phyloP scores from a whole-genome alignment of 1,140 invertebrate species.

The Dendroctonus valens region DNA sequence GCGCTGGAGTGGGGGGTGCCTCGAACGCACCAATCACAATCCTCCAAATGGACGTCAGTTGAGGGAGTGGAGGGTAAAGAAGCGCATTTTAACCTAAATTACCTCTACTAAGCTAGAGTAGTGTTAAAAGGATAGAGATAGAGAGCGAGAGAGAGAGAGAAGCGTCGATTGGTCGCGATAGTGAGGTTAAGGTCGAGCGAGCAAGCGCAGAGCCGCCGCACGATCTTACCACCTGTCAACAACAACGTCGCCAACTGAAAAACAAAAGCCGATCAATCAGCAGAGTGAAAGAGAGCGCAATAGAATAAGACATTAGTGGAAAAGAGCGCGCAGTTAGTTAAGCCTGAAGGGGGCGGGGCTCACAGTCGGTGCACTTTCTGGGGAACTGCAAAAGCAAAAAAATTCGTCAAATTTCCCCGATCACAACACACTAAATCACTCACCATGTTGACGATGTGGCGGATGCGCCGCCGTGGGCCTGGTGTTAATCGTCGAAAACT shows the following conservation, averaged over 20 bases:
- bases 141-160: background rate
- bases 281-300: background rate
- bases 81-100: no score
- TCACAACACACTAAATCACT: no score
- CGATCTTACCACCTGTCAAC: slow-evolving; percentile 45
- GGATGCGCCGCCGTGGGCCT: no score
- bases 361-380: slow-evolving; percentile 38
- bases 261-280: slow-evolving; percentile 34
- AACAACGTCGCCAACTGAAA: slow-evolving; percentile 49
- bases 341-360: slow-evolving; percentile 33
- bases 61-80: no score
- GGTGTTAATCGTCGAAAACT: background rate
- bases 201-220: slow-evolving; percentile 36
- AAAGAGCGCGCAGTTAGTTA: background rate
- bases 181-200: slow-evolving; percentile 26
- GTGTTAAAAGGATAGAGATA: no score
- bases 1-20: no score
- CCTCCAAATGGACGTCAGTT: no score
- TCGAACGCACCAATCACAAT: no score
- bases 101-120: no score
- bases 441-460: no score
- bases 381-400: slow-evolving; percentile 46
- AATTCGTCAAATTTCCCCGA: slow-evolving; percentile 11
- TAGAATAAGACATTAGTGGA: background rate
- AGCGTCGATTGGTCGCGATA: slow-evolving; percentile 41